A percentile compares a stretch with the other conserved stretches of the same genome.
phyloP scores from a whole-genome alignment of 2,888 invertebrate genomes.

The Hyalella azteca region DNA sequence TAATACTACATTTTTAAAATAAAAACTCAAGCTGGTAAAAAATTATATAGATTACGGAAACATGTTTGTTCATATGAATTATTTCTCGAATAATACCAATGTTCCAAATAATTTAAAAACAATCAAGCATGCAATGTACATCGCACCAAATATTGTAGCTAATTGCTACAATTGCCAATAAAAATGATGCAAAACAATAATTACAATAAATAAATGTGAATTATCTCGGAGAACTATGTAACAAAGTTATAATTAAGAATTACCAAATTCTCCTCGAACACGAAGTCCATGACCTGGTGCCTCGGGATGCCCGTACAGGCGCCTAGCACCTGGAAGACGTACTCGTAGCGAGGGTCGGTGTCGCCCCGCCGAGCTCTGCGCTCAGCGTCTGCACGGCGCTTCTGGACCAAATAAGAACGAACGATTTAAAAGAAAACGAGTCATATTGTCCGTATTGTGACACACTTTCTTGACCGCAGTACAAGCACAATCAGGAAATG shows the following conservation, averaged over 20 bases:
- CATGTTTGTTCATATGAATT: no score
- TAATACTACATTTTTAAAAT: no score
- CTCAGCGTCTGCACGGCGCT: conserved; percentile 74
- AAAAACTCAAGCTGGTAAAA: no score
- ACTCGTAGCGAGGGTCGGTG: conserved; percentile 89
- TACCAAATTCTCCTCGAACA: conserved; percentile 89
- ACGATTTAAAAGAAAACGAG: not conserved
- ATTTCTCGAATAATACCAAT: no score
- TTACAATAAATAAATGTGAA: not conserved
- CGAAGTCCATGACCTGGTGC: conserved; percentile 87
- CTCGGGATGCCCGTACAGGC: conserved; percentile 73
- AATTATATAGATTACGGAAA: no score
- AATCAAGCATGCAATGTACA: no score
- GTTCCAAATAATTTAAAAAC: no score
- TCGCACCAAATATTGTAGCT: no score
- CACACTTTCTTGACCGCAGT: no score
- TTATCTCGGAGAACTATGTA: conserved; percentile 1
- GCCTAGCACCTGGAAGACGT: conserved; percentile 76
- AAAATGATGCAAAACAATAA: not conserved
- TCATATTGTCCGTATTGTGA: no score
- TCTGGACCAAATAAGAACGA: conserved; percentile 49
- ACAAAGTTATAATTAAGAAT: conserved; percentile 53
- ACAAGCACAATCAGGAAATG: no score
- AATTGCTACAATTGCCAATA: no score
- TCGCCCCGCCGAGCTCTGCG: conserved; percentile 58